Base-by-base conservation (phyloP, 1,140 invertebrate species). In the Drosophila chauvacae region DNA sequence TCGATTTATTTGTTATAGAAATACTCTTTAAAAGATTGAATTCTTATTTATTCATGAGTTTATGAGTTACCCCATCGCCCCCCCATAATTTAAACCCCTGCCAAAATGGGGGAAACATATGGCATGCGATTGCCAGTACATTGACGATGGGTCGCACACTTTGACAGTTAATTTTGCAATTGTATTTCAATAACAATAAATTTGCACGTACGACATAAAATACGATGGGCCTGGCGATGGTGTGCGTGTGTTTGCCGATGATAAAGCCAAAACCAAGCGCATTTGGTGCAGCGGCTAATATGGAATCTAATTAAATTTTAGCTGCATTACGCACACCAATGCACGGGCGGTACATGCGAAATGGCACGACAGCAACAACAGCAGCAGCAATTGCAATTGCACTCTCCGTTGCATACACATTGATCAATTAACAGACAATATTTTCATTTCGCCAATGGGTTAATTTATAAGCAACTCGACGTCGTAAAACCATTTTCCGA, bases 111-210 rank as follows among this genome's bases (percentile, higher is more conserved):
- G 39, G 56, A 42, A 83, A 78, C 84, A 88, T 83, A 88, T 87
- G 80, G 84, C 80, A 55, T 56, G 68, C 72, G 47, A 78, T 57
- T 70, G 69, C 35, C 48, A 79, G 55, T 80, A 62, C 75, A 85
- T 85, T 78, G 80, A 70, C 85, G 69, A 76, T 80, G 73, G 85
- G 57, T 85, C 81, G 81, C 90, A 90, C 87, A 91, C 88, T 91
- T 83, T 91, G 91, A 91, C 87, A 92, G 91, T 92, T 91, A 92
- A 92, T 92, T 91, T 92, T 86, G 91, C 91, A 91, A 92, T 92
- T 92, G 91, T 92, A 91, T 91, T 92, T 91, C 87, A 91, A 92
- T 92, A 91, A 78, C 91, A 81, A 92, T 92, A 92, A 92, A 91
- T 92, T 86, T 68, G 65, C 77, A 72, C 74, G 75, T 77, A 71